Conservation (phyloP, 1,140 invertebrate genomes). For the Ectropis grisescens region DNA sequence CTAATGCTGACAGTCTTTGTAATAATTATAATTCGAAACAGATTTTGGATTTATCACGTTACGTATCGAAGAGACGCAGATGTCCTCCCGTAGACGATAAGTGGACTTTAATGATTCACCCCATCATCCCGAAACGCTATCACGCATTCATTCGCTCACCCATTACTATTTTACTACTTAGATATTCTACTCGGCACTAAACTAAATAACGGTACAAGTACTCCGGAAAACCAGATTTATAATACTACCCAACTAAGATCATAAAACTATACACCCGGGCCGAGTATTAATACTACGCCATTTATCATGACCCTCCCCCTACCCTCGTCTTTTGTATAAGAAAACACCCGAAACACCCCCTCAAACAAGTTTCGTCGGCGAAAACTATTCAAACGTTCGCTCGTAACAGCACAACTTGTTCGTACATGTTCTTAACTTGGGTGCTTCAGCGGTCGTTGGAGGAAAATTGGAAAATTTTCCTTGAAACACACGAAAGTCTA, state of each 20-base stretch:
- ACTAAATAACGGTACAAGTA: slow-evolving; percentile 29
- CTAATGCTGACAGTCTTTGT: too few relatives aligned
- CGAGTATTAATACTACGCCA: slow-evolving; percentile 55
- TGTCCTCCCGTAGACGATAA: too few relatives aligned
- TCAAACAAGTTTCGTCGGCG: slow-evolving; percentile 58
- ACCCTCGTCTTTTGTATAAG: slow-evolving; percentile 58
- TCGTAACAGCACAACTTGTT: slow-evolving; percentile 59
- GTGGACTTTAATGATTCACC: too few relatives aligned
- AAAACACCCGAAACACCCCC: slow-evolving; percentile 49
- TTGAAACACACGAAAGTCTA: slow-evolving; percentile 15
- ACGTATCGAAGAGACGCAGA: too few relatives aligned
- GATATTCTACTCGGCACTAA: slow-evolving; percentile 7
- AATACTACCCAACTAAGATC: slow-evolving; percentile 64
- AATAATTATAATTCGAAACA: too few relatives aligned
- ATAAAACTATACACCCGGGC: slow-evolving; percentile 56
- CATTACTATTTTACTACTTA: too few relatives aligned
- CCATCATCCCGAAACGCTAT: too few relatives aligned
- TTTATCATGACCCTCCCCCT: slow-evolving; percentile 49
- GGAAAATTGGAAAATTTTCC: slow-evolving; percentile 57
- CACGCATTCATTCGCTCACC: too few relatives aligned
- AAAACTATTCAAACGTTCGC: slow-evolving; percentile 55
- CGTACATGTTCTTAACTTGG: slow-evolving; percentile 61
- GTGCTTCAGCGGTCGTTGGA: slow-evolving; percentile 52
- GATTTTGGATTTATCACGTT: too few relatives aligned
- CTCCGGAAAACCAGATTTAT: slow-evolving; percentile 60